A percentile compares a stretch with the other conserved stretches of the same genome.
These are phyloP conservation scores for Macrobrachium rosenbergii DNA, from an alignment of 1,140 invertebrate genomes.

Conservation along the genomic window DNA sequence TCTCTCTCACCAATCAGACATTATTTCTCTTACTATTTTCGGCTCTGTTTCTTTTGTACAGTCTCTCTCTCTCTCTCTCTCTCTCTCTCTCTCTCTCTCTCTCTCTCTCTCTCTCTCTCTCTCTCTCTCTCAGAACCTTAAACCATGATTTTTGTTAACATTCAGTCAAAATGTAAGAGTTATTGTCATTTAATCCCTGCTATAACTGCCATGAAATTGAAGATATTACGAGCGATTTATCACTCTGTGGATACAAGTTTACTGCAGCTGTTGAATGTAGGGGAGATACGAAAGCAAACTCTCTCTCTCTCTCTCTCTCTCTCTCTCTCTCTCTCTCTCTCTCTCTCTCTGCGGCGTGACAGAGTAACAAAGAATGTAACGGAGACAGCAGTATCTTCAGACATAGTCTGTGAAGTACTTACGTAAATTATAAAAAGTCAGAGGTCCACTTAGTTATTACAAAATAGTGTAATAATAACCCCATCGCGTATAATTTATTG, in stretches of 20 bases:
- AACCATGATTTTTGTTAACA: too few relatives aligned
- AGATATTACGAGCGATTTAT: too few relatives aligned
- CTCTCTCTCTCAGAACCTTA: background rate
- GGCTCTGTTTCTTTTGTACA: background rate
- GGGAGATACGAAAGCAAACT: too few relatives aligned
- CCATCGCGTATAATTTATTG: too few relatives aligned
- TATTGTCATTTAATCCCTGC: too few relatives aligned
- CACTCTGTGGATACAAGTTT: too few relatives aligned
- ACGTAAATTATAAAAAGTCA: too few relatives aligned
- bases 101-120: background rate
- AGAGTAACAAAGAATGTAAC: background rate
- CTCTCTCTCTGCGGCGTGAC: background rate
- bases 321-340: background rate
- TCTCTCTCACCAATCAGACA: background rate
- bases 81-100: background rate
- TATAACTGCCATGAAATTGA: too few relatives aligned
- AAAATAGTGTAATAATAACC: too few relatives aligned
- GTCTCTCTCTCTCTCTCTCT: background rate
- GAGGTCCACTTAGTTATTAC: too few relatives aligned
- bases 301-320: background rate
- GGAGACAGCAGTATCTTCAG: background rate
- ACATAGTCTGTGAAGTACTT: background rate
- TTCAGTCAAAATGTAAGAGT: too few relatives aligned
- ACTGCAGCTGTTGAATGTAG: too few relatives aligned
- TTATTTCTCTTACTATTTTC: background rate